phyloP scores from a whole-genome alignment of 2,888 invertebrate species.

The Eremobia ochroleuca region DNA sequence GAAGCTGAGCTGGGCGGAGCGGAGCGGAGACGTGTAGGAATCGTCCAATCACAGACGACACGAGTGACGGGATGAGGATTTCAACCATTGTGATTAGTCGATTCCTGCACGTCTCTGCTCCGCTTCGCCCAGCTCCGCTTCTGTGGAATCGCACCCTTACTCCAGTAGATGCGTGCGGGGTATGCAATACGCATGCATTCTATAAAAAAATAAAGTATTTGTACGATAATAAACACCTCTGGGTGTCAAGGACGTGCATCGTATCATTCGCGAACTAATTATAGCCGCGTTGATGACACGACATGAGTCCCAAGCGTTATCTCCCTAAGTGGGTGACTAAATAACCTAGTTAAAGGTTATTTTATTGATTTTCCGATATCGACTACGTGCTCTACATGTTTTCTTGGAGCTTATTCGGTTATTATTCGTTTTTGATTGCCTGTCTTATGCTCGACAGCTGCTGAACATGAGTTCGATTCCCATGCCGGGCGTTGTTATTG shows the following conservation, averaged over 20 bases:
- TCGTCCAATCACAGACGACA: too few relatives aligned
- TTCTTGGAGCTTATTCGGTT: conserved; percentile 13
- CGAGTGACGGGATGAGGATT: too few relatives aligned
- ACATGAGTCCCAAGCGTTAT: conserved; percentile 55
- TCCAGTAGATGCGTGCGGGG: neutral
- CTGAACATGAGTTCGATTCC: neutral
- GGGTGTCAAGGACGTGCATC: conserved; percentile 66
- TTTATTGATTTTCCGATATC: conserved; percentile 58
- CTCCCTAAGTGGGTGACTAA: conserved; percentile 41
- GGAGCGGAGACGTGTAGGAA: too few relatives aligned
- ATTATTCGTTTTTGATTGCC: neutral
- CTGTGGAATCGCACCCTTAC: too few relatives aligned
- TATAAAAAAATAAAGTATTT: conserved; percentile 53
- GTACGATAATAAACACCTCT: conserved; percentile 37
- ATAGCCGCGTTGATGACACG: conserved; percentile 52
- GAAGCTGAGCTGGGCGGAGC: too few relatives aligned
- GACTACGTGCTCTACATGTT: conserved; percentile 21
- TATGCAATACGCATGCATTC: conserved; percentile 24
- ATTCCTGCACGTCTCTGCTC: too few relatives aligned
- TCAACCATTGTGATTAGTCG: too few relatives aligned
- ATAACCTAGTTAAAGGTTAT: conserved; percentile 62
- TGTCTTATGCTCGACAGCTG: neutral
- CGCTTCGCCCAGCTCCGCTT: too few relatives aligned
- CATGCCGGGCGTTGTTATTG: too few relatives aligned
- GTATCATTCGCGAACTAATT: conserved; percentile 65